Base-by-base conservation (phyloP, 2,797 vertebrate genomes). In the Sternotherus odoratus region DNA sequence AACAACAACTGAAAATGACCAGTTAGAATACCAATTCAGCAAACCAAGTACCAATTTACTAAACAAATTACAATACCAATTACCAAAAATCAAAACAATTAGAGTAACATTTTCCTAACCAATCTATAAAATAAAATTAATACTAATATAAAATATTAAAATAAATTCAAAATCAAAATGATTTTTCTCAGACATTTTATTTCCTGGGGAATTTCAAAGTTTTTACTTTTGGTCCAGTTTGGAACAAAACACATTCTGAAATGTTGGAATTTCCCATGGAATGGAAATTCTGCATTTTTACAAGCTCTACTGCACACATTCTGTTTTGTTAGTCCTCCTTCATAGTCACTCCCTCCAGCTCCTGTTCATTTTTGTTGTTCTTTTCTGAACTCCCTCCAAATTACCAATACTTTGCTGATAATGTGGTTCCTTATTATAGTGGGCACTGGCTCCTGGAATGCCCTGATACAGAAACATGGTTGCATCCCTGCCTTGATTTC, bases 321-420 rank as follows among this genome's bases (percentile, higher is more conserved):
- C 85, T 15, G 11, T 77, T 21, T 82, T 3, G 39, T 66, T 87
- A 1, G 2, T 87, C 15, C 82, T 16, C 8, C 16, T 15, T 79
- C 36, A 26, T 49, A 72, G 3, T 4, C 9, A 75, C 8, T 8
- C 87, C n/a, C 83, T 87, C 12, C 7, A 1, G 0, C 6, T 90
- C 21, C 66, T 75, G 0, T 56, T 75, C 82, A 15, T 33, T 57
- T 6, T 9, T 84, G 6, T 21, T 78, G 51, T 63, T 0, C 49
- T 94, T 92, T 91, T 88, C 54, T 77, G 10, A 86, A 78, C 46
- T 1, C 4, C 15, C 51, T 93, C 26, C 56, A 86, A 82, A 89
- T 46, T 84, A 84, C 72, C 50, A 66, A 5, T n/a, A 66, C n/a
- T n/a, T 66, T 21, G n/a, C n/a, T 21, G 5, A 19, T 21, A 66